Conservation (phyloP, 2,888 invertebrate genomes). For the Ormyrus thymus region DNA sequence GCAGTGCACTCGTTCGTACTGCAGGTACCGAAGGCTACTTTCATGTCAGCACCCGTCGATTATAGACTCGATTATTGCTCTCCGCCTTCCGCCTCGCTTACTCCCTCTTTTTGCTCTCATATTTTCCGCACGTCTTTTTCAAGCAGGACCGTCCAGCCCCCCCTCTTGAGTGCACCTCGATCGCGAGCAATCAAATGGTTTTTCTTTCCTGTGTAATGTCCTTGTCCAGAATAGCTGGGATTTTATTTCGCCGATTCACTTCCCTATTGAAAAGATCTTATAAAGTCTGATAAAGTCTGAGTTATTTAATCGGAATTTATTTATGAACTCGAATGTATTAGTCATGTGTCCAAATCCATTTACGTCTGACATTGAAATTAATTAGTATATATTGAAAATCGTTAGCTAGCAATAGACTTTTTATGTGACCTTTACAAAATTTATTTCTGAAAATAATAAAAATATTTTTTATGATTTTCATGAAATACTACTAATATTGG, state of each 20-base stretch:
- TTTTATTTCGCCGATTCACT: conserved; percentile 3
- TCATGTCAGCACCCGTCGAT: conserved; percentile 66
- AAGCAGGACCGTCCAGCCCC: not conserved
- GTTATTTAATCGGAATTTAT: too few species aligned
- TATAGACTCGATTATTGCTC: conserved; percentile 67
- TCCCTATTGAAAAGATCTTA: not conserved
- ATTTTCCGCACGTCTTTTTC: conserved; percentile 26
- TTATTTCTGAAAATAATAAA: too few species aligned
- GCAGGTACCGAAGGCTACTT: conserved; percentile 58
- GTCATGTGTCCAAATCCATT: too few species aligned
- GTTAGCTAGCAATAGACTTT: too few species aligned
- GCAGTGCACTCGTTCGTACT: conserved; percentile 47
- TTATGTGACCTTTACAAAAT: too few species aligned
- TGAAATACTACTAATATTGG: too few species aligned
- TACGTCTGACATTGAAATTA: too few species aligned
- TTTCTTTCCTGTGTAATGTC: conserved; percentile 41
- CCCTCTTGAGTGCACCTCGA: not conserved
- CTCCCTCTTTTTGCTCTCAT: conserved; percentile 20
- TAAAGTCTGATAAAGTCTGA: too few species aligned
- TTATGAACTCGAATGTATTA: too few species aligned
- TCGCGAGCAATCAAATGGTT: conserved; percentile 19
- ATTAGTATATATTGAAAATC: too few species aligned
- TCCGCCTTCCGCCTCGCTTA: conserved; percentile 45
- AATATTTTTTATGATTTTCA: too few species aligned
- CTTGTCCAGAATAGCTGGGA: conserved; percentile 17